Conservation (phyloP, 2,888 invertebrate genomes). For the Orthosia gothica region DNA sequence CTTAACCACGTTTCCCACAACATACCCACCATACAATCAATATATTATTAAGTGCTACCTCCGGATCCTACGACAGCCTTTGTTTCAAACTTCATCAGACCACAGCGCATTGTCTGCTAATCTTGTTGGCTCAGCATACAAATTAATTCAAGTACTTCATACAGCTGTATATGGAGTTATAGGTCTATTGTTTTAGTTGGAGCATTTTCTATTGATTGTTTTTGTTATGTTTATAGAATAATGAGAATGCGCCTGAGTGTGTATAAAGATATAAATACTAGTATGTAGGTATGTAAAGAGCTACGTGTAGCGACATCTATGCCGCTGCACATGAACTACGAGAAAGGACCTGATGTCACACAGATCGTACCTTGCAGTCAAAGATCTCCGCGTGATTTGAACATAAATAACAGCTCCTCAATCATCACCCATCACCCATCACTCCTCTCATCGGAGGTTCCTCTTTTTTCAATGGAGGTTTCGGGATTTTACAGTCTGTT, state of each 20-base stretch:
- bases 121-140: slow-evolving; percentile 56
- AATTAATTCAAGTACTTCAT: slow-evolving; percentile 51
- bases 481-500: no score
- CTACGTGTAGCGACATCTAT: no score
- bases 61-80: slow-evolving; percentile 20
- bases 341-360: no score
- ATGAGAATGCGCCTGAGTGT: background rate
- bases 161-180: slow-evolving; percentile 27
- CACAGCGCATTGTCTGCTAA: slow-evolving; percentile 56
- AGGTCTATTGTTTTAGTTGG: slow-evolving; percentile 42
- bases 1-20: background rate
- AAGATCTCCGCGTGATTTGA: no score
- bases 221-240: slow-evolving; percentile 18
- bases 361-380: no score
- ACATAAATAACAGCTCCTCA: no score
- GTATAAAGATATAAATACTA: background rate
- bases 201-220: slow-evolving; percentile 5
- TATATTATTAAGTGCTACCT: slow-evolving; percentile 3
- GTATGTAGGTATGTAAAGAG: background rate
- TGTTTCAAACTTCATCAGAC: slow-evolving; percentile 33
- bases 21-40: background rate
- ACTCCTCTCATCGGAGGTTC: no score
- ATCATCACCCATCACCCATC: no score
- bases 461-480: no score
- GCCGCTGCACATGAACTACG: no score